Evolutionary conservation across 2,113 vertebrate species (phyloP), one percentile per base, ranked within the genome.

Genomic region (Miniopterus natalensis): DNA sequence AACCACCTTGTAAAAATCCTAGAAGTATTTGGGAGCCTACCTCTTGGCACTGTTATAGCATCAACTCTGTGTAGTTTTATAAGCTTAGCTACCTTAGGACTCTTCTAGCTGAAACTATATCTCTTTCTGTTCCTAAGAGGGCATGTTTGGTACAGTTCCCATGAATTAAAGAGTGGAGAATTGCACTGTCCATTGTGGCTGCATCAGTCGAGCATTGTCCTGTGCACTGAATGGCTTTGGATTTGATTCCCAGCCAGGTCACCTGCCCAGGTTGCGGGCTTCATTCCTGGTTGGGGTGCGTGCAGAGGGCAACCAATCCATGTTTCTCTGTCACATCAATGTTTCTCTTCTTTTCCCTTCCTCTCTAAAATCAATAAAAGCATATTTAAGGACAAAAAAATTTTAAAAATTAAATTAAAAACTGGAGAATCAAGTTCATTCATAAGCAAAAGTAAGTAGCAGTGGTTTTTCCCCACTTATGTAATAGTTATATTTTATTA

Each of bases 81-180:
- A 65, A 79, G 23, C 29, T 86, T 71, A 65, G 31, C 59, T 55
- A 36, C 65, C 59, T 94, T 80, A 63, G 18, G 55, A 86, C 57
- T 89, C 7, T 49, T 8, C 21, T 87, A 57, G 49, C 45, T 85
- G 21, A 70, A 95, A 18, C 31, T 40, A 1, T 78, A 11, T 77
- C 77, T 83, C 61, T 85, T 74, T 77, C 66, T 73, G 25, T 84
- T 36, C n/a, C 57, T 84, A 77, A 90, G 79, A 79, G 20, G 78
- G 2, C 14, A 85, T 77, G 70, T 61, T 88, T 84, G 49, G 40
- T 77, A 51, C 68, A 78, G 63, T 78, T 6, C 31, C 81, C 27
- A 49, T 83, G 79, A 95, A 85, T 97, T 91, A 91, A 86, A 83
- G 92, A 90, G 36, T 81, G 8, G 83, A 90, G 40, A 85, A 21